These are phyloP conservation scores for Molanna angustata DNA, from an alignment of 2,888 invertebrate species.

Conservation along the genomic window DNA sequence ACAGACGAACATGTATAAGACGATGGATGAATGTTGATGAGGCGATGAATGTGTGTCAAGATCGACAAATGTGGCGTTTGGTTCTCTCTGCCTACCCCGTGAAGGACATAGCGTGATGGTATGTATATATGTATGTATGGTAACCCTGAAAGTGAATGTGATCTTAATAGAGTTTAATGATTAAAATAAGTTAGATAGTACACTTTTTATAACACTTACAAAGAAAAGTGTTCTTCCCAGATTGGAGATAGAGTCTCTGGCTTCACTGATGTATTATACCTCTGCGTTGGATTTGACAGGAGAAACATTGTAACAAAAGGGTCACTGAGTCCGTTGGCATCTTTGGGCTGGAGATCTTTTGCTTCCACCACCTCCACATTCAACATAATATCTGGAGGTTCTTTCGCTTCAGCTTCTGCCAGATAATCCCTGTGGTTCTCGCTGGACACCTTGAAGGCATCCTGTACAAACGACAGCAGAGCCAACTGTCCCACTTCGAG, in stretches of 20 bases:
- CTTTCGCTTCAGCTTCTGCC: slow-evolving; percentile 70
- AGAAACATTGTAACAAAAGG: slow-evolving; percentile 94
- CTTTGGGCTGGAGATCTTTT: slow-evolving; percentile 80
- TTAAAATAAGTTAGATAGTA: too few relatives aligned
- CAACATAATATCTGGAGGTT: slow-evolving; percentile 79
- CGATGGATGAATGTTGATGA: too few relatives aligned
- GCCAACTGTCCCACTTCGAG: slow-evolving; percentile 67
- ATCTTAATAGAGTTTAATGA: too few relatives aligned
- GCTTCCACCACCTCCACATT: slow-evolving; percentile 86
- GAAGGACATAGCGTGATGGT: too few relatives aligned
- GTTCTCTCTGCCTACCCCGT: too few relatives aligned
- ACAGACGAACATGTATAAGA: too few relatives aligned
- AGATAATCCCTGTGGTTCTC: slow-evolving; percentile 71
- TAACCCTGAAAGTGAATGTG: too few relatives aligned
- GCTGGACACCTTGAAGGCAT: slow-evolving; percentile 63
- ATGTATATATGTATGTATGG: too few relatives aligned
- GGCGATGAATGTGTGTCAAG: too few relatives aligned
- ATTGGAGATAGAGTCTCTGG: slow-evolving; percentile 82
- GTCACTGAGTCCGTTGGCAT: slow-evolving; percentile 92
- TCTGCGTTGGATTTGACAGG: slow-evolving; percentile 70
- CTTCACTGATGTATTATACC: slow-evolving; percentile 91
- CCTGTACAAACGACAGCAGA: slow-evolving; percentile 73
- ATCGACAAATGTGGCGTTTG: too few relatives aligned
- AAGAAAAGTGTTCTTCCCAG: slow-evolving; percentile 97
- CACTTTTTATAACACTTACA: slow-evolving; percentile 79